Base-by-base conservation (phyloP, 2,113 vertebrate species). In the Sebastes schlegelii region DNA sequence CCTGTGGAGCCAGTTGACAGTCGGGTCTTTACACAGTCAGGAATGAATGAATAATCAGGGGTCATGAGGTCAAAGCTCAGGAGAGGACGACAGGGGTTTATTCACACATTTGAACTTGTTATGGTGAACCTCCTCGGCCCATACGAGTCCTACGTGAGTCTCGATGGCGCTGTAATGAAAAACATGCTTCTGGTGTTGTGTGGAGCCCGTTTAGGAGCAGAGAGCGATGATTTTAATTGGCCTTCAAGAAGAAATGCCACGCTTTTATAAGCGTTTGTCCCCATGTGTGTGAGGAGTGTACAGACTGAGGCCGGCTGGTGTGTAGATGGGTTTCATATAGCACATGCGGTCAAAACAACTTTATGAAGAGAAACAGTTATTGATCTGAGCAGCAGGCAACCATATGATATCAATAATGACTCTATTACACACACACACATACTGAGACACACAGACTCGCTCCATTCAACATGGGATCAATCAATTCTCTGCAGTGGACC, bases 351-450 rank as follows among this genome's bases (percentile, higher is more conserved):
- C 90, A 89, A 91, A 91, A 90, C 88, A 89, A 83, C 82, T 79
- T 91, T 61, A 89, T 84, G 87, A 92, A 90, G 84, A 92, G 88
- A 91, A 90, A 90, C 80, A 69, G 87, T 61, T 91, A 93, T 94
- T 88, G 91, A 94, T 92, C 77, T 72, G 23, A 70, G 70, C 82
- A 68, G 82, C 88, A 78, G 81, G 86, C 72, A 54, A 65, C 70
- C 85, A 82, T 84, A 86, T 88, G 83, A 88, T 92, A 91, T 92
- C 89, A 87, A 85, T 92, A 89, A 88, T 43, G 54, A 83, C 79
- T 77, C 66, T 77, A 71, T 88, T 79, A 51, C 68, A 72, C 78
- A 74, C 60, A 81, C 73, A 64, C 46, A 70, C 46, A 61, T 34
- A 43, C 55, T 65, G 43, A 64, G 40, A 52, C 49, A 46, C 68